phyloP scores from a whole-genome alignment of 2,797 vertebrate species.

The Diceros bicornis region DNA sequence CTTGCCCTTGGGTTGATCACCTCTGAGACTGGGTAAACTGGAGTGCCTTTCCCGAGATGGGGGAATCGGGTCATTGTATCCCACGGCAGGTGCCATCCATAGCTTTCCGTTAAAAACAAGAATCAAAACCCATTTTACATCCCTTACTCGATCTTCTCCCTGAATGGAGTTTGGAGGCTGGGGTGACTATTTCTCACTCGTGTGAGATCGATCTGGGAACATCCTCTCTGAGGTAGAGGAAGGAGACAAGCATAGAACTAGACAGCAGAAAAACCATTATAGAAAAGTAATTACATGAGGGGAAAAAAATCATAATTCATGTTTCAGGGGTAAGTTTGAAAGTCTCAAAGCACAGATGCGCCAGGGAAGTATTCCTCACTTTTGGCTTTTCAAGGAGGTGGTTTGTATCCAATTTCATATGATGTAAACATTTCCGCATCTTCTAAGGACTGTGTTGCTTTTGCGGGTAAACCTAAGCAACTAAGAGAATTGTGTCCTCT shows the following conservation, averaged over 20 bases:
- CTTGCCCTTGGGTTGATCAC: conserved; percentile 79
- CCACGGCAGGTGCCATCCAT: not conserved
- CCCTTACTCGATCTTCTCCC: not conserved
- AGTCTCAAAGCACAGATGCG: conserved; percentile 1
- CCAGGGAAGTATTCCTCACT: not conserved
- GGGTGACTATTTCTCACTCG: conserved; percentile 55
- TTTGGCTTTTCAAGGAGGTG: not conserved
- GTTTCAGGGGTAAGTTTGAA: conserved; percentile 62
- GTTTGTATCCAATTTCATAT: not conserved
- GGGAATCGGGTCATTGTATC: not conserved
- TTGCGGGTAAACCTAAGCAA: conserved; percentile 40
- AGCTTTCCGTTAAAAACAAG: conserved; percentile 47
- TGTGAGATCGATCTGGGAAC: conserved; percentile 35
- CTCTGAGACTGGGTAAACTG: conserved; percentile 71
- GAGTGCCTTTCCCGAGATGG: not conserved
- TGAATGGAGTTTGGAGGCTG: conserved; percentile 59
- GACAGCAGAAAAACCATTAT: conserved; percentile 76
- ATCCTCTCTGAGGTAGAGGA: conserved; percentile 45
- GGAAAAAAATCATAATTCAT: conserved; percentile 60
- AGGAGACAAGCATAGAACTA: conserved; percentile 36
- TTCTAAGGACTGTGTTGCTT: not conserved
- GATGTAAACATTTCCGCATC: not conserved
- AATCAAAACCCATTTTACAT: not conserved
- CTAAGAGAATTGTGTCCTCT: not conserved
- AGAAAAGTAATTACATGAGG: conserved; percentile 71